Percentiles rank a stretch among this genome's conserved stretches.
Conservation (phyloP, 2,888 invertebrate species). For the Tethea ocularis region DNA sequence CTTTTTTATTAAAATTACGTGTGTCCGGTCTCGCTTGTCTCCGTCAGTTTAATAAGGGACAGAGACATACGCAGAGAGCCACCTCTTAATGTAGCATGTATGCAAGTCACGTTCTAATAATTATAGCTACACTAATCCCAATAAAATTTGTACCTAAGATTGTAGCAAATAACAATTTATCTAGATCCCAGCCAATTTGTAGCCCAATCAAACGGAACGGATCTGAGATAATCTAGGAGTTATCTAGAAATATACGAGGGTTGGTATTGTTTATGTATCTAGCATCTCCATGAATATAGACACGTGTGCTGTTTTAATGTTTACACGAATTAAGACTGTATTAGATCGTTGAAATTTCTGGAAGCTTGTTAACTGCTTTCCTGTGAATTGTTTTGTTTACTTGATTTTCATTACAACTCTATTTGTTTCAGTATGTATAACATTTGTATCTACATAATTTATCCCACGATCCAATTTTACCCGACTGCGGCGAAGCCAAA, state of each 20-base stretch:
- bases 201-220: conserved; percentile 11
- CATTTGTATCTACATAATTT: too few species aligned
- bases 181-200: conserved; percentile 11
- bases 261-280: conserved; percentile 11
- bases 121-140: background rate
- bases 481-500: too few species aligned
- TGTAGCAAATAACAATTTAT: conserved; percentile 7
- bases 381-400: background rate
- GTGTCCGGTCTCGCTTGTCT: too few species aligned
- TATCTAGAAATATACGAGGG: conserved; percentile 3
- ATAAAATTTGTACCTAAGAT: background rate
- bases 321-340: background rate
- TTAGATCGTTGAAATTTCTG: background rate
- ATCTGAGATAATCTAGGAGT: conserved; percentile 9
- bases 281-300: background rate
- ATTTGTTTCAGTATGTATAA: background rate
- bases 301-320: background rate
- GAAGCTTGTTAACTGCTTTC: background rate
- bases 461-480: too few species aligned
- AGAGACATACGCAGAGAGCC: too few species aligned
- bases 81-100: background rate
- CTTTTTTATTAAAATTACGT: too few species aligned
- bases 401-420: background rate
- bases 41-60: too few species aligned
- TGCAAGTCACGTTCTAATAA: background rate